phyloP scores from a whole-genome alignment of 2,797 vertebrate species.

The Squalus acanthias region DNA sequence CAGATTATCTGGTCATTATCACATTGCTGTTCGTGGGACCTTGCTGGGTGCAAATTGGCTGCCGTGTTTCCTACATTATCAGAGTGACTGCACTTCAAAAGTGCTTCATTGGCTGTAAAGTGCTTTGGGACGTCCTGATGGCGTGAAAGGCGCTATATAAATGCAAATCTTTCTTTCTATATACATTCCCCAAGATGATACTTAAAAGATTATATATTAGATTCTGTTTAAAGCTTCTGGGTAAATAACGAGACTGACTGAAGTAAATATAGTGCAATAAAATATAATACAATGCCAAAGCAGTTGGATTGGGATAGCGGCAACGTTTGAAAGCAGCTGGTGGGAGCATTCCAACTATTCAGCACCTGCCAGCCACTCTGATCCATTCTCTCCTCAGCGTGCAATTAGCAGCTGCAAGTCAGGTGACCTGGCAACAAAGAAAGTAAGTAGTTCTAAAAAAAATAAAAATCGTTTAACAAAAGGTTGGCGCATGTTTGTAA shows the following conservation, averaged over 20 bases:
- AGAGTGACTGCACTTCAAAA: not conserved
- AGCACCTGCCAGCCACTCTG: not conserved
- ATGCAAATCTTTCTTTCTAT: not conserved
- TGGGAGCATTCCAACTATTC: not conserved
- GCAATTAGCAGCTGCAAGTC: conserved; percentile 19
- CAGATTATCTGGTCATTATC: not conserved
- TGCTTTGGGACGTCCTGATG: not conserved
- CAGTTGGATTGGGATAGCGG: not conserved
- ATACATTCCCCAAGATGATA: not conserved
- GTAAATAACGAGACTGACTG: not conserved
- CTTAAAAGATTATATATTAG: too few relatives aligned
- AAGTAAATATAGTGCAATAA: not conserved
- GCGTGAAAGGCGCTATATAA: not conserved
- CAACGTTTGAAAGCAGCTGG: not conserved
- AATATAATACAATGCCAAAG: not conserved
- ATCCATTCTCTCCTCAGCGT: not conserved
- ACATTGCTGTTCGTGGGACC: not conserved
- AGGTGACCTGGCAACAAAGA: conserved; percentile 16
- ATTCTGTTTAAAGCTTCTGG: not conserved
- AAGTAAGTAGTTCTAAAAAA: not conserved
- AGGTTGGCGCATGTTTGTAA: not conserved
- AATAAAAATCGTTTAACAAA: not conserved
- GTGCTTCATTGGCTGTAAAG: not conserved
- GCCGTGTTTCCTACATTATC: not conserved
- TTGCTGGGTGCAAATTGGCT: not conserved